These are phyloP conservation scores for Eufriesea mexicana DNA, from an alignment of 1,140 invertebrate species.

Conservation along the genomic window DNA sequence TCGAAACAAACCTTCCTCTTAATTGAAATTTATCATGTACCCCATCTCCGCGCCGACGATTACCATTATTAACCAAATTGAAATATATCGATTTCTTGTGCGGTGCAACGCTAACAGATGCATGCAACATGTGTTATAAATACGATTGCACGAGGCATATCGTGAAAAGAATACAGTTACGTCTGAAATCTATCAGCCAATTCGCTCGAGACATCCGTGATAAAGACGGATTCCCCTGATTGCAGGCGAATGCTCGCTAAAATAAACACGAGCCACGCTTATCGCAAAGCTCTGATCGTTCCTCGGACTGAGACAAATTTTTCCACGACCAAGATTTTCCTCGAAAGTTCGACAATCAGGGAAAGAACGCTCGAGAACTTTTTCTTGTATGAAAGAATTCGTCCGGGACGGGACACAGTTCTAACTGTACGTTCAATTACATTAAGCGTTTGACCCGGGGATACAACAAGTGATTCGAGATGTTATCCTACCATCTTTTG, in stretches of 20 bases:
- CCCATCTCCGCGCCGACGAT: neutral
- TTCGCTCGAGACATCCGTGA: neutral
- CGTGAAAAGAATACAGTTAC: neutral
- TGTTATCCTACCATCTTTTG: neutral
- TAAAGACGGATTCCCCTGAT: neutral
- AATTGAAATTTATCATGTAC: constrained; percentile 1
- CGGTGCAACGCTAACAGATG: neutral
- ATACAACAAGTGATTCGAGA: neutral
- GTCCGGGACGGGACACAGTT: too few relatives aligned
- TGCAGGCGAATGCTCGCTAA: neutral
- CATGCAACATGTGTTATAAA: neutral
- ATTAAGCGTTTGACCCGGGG: too few relatives aligned
- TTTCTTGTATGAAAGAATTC: neutral
- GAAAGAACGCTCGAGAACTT: neutral
- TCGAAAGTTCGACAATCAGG: neutral
- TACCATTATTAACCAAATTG: neutral
- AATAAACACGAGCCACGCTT: neutral
- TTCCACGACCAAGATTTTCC: neutral
- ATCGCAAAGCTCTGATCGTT: neutral
- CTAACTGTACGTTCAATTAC: neutral
- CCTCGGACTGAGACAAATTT: neutral
- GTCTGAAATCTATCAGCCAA: neutral
- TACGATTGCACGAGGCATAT: neutral
- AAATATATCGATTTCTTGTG: neutral
- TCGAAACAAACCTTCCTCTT: neutral